Conservation (phyloP, 2,113 vertebrate species). For the Pollachius pollachius region DNA sequence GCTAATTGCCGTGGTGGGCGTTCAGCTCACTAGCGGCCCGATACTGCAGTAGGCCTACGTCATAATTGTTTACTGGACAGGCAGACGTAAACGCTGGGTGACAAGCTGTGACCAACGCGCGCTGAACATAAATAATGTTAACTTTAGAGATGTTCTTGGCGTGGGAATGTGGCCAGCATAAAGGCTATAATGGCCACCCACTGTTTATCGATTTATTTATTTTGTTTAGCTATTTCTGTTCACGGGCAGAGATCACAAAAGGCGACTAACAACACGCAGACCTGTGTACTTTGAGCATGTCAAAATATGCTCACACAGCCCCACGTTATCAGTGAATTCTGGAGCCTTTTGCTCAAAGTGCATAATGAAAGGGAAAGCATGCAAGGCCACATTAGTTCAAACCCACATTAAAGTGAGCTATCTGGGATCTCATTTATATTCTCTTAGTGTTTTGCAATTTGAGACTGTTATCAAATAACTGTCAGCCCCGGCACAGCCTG, state of each 20-base stretch:
- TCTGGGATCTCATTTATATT: constrained; percentile 67
- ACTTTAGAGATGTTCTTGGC: constrained; percentile 73
- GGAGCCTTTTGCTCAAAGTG: too few relatives aligned
- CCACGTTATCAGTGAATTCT: too few relatives aligned
- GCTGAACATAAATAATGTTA: constrained; percentile 64
- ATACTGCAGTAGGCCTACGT: constrained; percentile 72
- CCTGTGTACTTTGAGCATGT: constrained; percentile 34
- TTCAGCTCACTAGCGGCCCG: constrained; percentile 69
- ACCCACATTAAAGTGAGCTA: constrained; percentile 7
- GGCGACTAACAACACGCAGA: constrained; percentile 44
- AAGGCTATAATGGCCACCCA: constrained; percentile 67
- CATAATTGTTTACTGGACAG: constrained; percentile 72
- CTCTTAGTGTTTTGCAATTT: constrained; percentile 66
- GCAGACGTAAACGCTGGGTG: constrained; percentile 68
- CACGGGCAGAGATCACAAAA: constrained; percentile 58
- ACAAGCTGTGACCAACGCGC: constrained; percentile 69
- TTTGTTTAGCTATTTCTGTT: constrained; percentile 66
- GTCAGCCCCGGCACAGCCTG: constrained; percentile 66
- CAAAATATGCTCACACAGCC: too few relatives aligned
- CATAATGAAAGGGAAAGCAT: too few relatives aligned
- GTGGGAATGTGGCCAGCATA: constrained; percentile 51
- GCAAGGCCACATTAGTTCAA: too few relatives aligned
- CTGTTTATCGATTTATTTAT: constrained; percentile 71
- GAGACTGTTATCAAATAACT: constrained; percentile 59
- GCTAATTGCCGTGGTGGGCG: constrained; percentile 75